Evolutionary conservation across 2,113 vertebrate species (phyloP).

Genomic region (Stigmatopora argus): DNA sequence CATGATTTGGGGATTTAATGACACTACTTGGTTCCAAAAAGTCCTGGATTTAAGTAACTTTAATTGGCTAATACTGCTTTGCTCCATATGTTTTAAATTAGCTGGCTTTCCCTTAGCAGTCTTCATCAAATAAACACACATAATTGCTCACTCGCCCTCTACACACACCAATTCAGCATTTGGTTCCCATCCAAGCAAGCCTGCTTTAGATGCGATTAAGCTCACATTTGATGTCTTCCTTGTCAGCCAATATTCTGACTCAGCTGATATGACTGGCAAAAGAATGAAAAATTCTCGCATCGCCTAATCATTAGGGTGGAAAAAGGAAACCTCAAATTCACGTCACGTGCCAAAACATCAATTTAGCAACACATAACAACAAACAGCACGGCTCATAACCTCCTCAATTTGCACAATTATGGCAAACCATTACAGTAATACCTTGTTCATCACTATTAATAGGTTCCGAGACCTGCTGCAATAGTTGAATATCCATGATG

Average conservation of each 20-base stretch:
- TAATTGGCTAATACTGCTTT: not conserved
- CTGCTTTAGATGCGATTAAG: slow-evolving; percentile 50
- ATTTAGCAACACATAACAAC: not conserved
- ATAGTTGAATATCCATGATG: too few species aligned
- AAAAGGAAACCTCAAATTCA: slow-evolving; percentile 1
- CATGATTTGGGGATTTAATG: not conserved
- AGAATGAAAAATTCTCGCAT: not conserved
- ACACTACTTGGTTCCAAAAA: not conserved
- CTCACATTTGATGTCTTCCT: slow-evolving; percentile 45
- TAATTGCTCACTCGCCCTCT: not conserved
- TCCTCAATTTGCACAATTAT: slow-evolving; percentile 46
- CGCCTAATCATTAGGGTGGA: not conserved
- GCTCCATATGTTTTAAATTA: not conserved
- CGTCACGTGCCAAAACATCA: slow-evolving; percentile 22
- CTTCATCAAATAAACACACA: not conserved
- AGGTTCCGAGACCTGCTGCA: too few species aligned
- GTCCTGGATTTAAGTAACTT: not conserved
- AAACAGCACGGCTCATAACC: slow-evolving; percentile 26
- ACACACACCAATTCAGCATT: slow-evolving; percentile 3
- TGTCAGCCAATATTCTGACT: slow-evolving; percentile 39
- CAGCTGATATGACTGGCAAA: slow-evolving; percentile 31
- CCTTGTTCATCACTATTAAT: too few species aligned
- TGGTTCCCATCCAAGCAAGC: slow-evolving; percentile 19
- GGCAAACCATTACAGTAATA: slow-evolving; percentile 4
- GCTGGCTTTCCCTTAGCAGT: not conserved